Percentiles rank a stretch among this genome's conserved stretches.
phyloP scores from a whole-genome alignment of 2,113 vertebrate species.

The Pomatostomus ruficeps region DNA sequence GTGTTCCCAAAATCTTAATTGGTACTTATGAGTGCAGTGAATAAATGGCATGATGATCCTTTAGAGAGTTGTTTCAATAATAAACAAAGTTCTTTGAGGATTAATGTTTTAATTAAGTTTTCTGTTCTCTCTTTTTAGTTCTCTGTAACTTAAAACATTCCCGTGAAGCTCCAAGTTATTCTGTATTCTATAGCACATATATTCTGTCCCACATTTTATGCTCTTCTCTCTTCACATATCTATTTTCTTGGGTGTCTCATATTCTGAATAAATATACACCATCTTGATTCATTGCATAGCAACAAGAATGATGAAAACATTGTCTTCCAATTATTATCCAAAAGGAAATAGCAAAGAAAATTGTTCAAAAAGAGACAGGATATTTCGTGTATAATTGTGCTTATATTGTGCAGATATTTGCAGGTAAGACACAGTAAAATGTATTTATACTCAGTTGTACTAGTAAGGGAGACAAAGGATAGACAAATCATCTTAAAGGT shows the following conservation, averaged over 20 bases:
- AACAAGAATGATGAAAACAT: background rate
- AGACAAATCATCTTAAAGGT: background rate
- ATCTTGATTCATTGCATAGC: conserved; percentile 4
- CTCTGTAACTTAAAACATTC: background rate
- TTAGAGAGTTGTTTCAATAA: background rate
- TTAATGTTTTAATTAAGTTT: conserved; percentile 14
- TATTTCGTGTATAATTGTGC: background rate
- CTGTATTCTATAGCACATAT: background rate
- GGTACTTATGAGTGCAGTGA: background rate
- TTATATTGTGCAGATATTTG: background rate
- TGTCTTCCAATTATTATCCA: background rate
- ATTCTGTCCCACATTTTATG: background rate
- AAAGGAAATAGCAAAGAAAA: background rate
- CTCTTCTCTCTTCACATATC: background rate
- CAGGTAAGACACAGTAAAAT: background rate
- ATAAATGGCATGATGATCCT: background rate
- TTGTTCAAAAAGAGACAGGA: background rate
- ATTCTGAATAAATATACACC: background rate
- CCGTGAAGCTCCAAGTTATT: background rate
- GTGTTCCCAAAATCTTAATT: background rate
- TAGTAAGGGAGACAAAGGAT: background rate
- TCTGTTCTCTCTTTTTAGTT: background rate
- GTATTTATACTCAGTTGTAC: background rate
- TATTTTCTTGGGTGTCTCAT: background rate
- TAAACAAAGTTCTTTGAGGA: background rate